These are phyloP conservation scores for Alectura lathami DNA, from an alignment of 2,113 vertebrate genomes.

Conservation along the genomic window DNA sequence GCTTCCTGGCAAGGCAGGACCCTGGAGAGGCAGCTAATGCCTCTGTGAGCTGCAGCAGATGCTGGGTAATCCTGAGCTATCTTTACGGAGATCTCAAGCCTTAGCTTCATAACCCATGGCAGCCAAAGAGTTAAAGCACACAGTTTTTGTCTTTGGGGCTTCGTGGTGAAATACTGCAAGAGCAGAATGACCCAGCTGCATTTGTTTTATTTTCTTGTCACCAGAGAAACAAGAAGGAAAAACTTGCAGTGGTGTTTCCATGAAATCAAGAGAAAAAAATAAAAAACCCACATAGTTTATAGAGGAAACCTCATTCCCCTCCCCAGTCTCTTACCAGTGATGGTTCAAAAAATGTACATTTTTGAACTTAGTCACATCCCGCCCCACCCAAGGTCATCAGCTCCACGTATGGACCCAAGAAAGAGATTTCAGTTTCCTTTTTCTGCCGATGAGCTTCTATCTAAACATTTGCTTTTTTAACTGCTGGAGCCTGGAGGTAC, in stretches of 20 bases:
- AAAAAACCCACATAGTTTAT: slow-evolving; percentile 3
- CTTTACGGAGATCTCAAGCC: background rate
- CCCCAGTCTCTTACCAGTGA: background rate
- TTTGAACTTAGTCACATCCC: slow-evolving; percentile 47
- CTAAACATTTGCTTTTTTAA: slow-evolving; percentile 39
- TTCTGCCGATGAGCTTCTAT: background rate
- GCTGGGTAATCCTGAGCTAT: background rate
- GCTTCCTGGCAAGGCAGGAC: background rate
- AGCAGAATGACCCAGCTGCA: slow-evolving; percentile 57
- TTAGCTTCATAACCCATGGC: background rate
- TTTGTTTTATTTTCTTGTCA: slow-evolving; percentile 76
- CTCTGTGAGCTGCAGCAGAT: background rate
- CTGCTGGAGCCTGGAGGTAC: background rate
- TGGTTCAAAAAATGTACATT: background rate
- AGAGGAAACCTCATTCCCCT: slow-evolving; percentile 13
- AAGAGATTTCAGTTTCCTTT: slow-evolving; percentile 23
- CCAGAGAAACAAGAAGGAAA: slow-evolving; percentile 75
- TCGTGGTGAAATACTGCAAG: background rate
- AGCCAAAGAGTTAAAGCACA: background rate
- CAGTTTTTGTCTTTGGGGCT: background rate
- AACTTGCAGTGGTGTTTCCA: slow-evolving; percentile 65
- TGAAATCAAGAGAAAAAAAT: slow-evolving; percentile 45
- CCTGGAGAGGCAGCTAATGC: background rate
- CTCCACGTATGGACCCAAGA: background rate
- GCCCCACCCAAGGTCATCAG: background rate